Conservation (phyloP, 1,140 invertebrate genomes). For the Grapholita molesta region DNA sequence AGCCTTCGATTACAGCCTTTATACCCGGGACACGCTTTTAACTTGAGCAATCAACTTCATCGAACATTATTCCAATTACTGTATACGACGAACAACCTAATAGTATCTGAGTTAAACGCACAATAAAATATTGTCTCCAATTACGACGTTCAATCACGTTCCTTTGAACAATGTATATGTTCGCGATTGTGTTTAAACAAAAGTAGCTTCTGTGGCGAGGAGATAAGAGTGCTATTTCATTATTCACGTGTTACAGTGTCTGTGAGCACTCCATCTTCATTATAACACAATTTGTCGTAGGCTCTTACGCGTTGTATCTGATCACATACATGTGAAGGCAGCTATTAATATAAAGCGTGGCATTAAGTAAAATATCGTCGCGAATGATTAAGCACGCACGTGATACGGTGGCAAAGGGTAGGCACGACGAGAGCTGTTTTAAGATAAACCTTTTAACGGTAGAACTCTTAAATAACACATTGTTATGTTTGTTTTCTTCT, state of each 20-base stretch:
- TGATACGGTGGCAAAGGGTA: background rate
- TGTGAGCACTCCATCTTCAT: constrained; percentile 9
- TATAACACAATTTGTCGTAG: constrained; percentile 19
- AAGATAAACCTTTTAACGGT: no score
- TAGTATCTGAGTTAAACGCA: background rate
- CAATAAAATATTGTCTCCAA: background rate
- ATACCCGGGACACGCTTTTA: background rate
- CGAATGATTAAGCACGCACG: constrained; percentile 3
- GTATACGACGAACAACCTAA: background rate
- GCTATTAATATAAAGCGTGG: constrained; percentile 4
- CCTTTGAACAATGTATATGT: background rate
- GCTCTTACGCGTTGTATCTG: constrained; percentile 7
- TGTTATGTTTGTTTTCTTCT: no score
- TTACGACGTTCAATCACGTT: background rate
- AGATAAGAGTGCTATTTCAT: background rate
- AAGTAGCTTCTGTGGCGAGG: background rate
- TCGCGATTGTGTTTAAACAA: background rate
- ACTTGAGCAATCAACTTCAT: background rate
- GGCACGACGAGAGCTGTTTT: background rate
- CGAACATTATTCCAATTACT: background rate
- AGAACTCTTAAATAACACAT: no score
- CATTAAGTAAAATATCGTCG: constrained; percentile 14
- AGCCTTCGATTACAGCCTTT: no score
- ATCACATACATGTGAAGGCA: constrained; percentile 9
- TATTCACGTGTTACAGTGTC: background rate